Base-by-base conservation (phyloP, 2,113 vertebrate species). In the Pycnonotus jocosus region DNA sequence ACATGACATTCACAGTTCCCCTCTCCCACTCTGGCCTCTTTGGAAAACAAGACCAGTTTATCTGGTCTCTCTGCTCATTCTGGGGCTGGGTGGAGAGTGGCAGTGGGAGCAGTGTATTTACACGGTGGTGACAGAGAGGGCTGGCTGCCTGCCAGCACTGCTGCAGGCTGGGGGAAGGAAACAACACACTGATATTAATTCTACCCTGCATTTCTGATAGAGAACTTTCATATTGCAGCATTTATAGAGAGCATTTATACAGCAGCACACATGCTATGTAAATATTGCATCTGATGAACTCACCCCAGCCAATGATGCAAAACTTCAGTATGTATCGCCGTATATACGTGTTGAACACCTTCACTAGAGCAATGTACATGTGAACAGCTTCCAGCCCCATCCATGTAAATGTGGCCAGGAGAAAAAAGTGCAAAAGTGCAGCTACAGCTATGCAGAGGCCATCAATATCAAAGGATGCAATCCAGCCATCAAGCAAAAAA, bases 261-360 rank as follows among this genome's bases (percentile, higher is more conserved):
- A 70, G 64, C 35, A 83, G 86, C 47, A 38, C 7, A 20, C 12
- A n/a, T 10, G 8, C 10, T 58, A 48, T 13, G 30, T 10, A 88
- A 88, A 21, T 23, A 86, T 33, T 44, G 33, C 7, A 25, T 11
- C 15, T 19, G 30, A 16, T 21, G 35, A 47, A 96, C 99, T 98
- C 96, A 99, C 99, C 99, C 99, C 99, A 99, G 91, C 99, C 99
- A 38, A 99, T 96, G 68, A 99, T 96, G 98, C 99, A 99, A 95
- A 99, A 99, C 97, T 99, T 99, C 64, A 99, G 98, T 93, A 99
- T 99, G 84, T 99, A 99, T 85, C 99, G 91, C 40, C 99, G 98
- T 60, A 99, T 99, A 78, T 99, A 99, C 1, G 99, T 99, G 97
- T 99, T 99, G 95, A 99, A 99, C 21, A 99, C 99, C 95, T 99